phyloP scores from a whole-genome alignment of 2,888 invertebrate species.

The Labia minor region DNA sequence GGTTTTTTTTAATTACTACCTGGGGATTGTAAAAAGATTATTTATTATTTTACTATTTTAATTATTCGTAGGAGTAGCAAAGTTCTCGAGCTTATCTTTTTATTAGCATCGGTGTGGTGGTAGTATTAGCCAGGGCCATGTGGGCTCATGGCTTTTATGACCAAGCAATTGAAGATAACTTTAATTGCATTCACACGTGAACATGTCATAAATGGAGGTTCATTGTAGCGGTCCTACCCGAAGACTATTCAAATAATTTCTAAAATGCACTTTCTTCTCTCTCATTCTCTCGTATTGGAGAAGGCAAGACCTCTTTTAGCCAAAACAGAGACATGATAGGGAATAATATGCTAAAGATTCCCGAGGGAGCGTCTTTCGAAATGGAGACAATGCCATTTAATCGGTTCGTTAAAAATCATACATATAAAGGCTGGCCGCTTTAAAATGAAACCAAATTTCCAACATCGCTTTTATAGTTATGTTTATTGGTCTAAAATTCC shows the following conservation, averaged over 20 bases:
- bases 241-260: slow-evolving; percentile 1
- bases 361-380: background rate
- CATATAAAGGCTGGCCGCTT: no score
- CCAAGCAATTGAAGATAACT: background rate
- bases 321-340: background rate
- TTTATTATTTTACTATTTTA: slow-evolving; percentile 5
- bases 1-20: background rate
- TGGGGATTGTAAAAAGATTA: slow-evolving; percentile 8
- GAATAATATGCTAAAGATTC: slow-evolving; percentile 5
- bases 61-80: background rate
- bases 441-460: no score
- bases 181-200: slow-evolving; percentile 13
- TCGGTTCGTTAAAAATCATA: background rate
- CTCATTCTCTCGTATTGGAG: background rate
- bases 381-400: background rate
- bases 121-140: slow-evolving; percentile 2
- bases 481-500: no score
- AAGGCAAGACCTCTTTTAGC: background rate
- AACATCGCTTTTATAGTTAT: no score
- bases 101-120: background rate
- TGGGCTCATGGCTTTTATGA: slow-evolving; percentile 1
- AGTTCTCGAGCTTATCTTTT: background rate
- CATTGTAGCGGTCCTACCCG: background rate
- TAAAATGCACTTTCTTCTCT: background rate
- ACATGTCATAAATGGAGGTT: slow-evolving; percentile 5